A percentile compares a stretch with the other conserved stretches of the same genome.
phyloP scores from a whole-genome alignment of 2,797 vertebrate species.

The Enteromius fasciolatus region DNA sequence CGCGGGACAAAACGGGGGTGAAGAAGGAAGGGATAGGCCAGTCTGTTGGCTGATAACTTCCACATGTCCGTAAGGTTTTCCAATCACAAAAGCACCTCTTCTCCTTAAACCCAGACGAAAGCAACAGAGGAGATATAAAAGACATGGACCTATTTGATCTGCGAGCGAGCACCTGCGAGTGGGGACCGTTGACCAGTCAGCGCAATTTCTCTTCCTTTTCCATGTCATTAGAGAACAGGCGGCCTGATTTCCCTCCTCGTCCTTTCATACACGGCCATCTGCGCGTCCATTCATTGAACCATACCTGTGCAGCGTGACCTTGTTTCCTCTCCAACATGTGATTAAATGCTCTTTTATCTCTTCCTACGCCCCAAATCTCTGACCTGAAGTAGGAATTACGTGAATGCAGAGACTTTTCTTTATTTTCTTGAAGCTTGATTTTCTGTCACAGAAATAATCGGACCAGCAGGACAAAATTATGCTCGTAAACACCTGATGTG shows the following conservation, averaged over 20 bases:
- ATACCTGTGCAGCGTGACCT: constrained; percentile 72
- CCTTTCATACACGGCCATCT: constrained; percentile 63
- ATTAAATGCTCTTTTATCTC: constrained; percentile 67
- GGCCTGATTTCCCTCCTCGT: constrained; percentile 50
- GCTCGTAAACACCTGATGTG: not conserved
- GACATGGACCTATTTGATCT: constrained; percentile 66
- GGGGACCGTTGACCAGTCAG: constrained; percentile 66
- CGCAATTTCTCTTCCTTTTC: constrained; percentile 59
- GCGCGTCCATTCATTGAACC: constrained; percentile 63
- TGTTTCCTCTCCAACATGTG: constrained; percentile 71
- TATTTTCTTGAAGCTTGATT: not conserved
- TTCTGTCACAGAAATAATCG: not conserved
- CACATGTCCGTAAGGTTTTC: constrained; percentile 73
- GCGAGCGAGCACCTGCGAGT: constrained; percentile 69
- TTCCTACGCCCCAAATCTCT: constrained; percentile 54
- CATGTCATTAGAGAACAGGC: constrained; percentile 71
- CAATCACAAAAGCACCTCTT: constrained; percentile 67
- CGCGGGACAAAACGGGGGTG: constrained; percentile 40
- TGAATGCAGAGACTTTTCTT: not conserved
- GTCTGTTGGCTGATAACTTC: constrained; percentile 67
- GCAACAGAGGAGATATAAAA: constrained; percentile 72
- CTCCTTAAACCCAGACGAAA: constrained; percentile 67
- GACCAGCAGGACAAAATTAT: not conserved
- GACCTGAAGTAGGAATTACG: not conserved
- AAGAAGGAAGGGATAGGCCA: constrained; percentile 34